Evolutionary conservation across 2,797 vertebrate genomes (phyloP).

Genomic region (Eidolon dupreanum): DNA sequence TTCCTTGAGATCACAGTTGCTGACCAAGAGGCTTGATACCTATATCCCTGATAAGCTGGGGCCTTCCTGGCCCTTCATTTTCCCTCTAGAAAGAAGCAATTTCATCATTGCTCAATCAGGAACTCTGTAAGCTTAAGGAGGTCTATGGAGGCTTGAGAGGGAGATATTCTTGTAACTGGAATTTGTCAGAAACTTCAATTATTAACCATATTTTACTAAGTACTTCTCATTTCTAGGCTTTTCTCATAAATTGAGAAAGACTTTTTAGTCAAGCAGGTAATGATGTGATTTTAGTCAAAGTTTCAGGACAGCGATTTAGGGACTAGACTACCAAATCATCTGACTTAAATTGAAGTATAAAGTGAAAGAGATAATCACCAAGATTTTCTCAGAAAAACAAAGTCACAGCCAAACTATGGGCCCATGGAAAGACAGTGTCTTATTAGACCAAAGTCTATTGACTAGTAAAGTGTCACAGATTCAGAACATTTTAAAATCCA

Average conservation of each 20-base stretch:
- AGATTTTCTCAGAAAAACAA: constrained; percentile 24
- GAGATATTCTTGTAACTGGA: neutral
- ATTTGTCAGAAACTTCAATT: neutral
- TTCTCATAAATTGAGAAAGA: neutral
- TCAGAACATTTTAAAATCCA: constrained; percentile 25
- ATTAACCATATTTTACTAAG: neutral
- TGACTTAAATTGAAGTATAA: constrained; percentile 19
- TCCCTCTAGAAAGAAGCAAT: neutral
- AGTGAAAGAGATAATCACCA: neutral
- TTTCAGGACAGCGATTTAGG: constrained; percentile 25
- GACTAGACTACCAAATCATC: neutral
- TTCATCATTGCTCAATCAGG: neutral
- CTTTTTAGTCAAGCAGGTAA: neutral
- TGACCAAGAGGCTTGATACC: neutral
- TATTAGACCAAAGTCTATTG: constrained; percentile 37
- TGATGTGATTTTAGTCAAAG: neutral
- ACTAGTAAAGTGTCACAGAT: neutral
- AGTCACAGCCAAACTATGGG: neutral
- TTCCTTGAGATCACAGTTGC: neutral
- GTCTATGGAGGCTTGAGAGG: neutral
- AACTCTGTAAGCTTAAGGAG: neutral
- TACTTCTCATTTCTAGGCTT: constrained; percentile 20
- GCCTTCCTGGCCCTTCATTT: neutral
- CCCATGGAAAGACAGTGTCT: neutral
- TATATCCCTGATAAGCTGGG: neutral